A percentile compares a stretch with the other conserved stretches of the same genome.
Evolutionary conservation across 2,888 invertebrate genomes (phyloP).

Genomic region (Sabellastarte sp.): DNA sequence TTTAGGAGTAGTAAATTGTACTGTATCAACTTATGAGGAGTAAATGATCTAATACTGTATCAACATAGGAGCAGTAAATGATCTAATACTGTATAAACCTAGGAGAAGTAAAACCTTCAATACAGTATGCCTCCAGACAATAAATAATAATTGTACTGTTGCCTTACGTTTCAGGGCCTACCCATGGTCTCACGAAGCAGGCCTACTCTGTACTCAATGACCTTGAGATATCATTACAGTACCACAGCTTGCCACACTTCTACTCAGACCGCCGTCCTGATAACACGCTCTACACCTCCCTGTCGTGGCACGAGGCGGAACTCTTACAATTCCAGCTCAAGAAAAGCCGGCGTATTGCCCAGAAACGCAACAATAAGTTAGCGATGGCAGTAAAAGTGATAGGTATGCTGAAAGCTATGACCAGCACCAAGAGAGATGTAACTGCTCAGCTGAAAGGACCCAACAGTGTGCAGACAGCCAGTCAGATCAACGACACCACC

Average conservation of each 20-base stretch:
- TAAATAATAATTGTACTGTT: no score
- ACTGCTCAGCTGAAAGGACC: not conserved
- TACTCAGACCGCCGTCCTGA: not conserved
- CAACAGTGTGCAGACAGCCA: not conserved
- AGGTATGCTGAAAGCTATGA: not conserved
- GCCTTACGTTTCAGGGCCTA: not conserved
- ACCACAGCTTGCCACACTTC: not conserved
- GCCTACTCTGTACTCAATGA: not conserved
- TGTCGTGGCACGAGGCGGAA: constrained; percentile 42
- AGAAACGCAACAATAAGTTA: not conserved
- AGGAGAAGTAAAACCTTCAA: no score
- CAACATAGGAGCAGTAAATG: no score
- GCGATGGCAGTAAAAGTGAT: not conserved
- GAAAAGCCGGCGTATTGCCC: not conserved
- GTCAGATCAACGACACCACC: not conserved
- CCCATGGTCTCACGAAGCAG: not conserved
- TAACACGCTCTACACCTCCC: constrained; percentile 34
- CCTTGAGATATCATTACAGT: not conserved
- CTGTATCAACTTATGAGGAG: no score
- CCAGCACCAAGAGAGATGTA: not conserved
- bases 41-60: no score
- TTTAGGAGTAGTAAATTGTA: no score
- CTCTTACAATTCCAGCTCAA: constrained; percentile 27
- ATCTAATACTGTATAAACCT: no score
- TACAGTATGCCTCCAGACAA: no score